Conservation (phyloP, 1,140 invertebrate species). For the Aphaenogaster ashmeadi region DNA sequence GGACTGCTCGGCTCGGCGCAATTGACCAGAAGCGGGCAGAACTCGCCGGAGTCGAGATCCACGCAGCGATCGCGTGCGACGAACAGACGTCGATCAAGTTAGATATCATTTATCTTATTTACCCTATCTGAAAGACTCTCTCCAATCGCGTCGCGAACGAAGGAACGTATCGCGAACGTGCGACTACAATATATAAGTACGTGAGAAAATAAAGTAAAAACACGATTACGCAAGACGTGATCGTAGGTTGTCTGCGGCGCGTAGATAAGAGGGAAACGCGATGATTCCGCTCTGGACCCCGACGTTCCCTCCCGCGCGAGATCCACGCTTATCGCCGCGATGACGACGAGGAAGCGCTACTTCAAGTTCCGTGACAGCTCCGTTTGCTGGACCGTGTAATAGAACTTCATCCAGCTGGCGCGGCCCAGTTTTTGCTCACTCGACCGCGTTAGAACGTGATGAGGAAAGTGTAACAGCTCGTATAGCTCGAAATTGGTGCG, state of each 20-base stretch:
- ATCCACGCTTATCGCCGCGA: not conserved
- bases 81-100: not conserved
- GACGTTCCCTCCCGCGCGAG: not conserved
- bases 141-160: too few species aligned
- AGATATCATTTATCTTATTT: constrained; percentile 14
- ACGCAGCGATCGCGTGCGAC: not conserved
- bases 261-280: not conserved
- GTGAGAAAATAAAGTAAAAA: not conserved
- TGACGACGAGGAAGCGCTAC: not conserved
- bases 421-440: constrained; percentile 26
- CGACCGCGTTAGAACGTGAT: constrained; percentile 10
- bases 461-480: not conserved
- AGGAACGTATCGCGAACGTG: not conserved
- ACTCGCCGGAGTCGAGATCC: not conserved
- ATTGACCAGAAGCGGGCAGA: constrained; percentile 8
- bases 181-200: not conserved
- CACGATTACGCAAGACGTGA: not conserved
- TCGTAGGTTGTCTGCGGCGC: not conserved
- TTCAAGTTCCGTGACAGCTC: not conserved
- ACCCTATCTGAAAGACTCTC: not conserved
- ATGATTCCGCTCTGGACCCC: not conserved
- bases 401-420: constrained; percentile 12
- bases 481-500: not conserved
- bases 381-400: constrained; percentile 10
- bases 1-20: too few species aligned